phyloP scores from a whole-genome alignment of 2,113 vertebrate genomes.

The Nothoprocta perdicaria region DNA sequence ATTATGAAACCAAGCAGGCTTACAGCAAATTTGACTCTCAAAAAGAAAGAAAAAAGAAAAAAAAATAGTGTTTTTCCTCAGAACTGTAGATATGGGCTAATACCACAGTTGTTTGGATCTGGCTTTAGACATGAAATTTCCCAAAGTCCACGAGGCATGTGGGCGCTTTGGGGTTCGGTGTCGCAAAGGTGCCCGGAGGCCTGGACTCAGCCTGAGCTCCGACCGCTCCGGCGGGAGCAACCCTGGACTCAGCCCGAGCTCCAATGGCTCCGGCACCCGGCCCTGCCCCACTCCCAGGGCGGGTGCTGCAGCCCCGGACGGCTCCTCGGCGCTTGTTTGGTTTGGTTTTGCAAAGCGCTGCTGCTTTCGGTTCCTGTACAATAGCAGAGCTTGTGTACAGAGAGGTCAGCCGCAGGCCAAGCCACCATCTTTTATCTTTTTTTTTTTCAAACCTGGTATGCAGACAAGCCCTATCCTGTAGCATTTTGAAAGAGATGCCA shows the following conservation, averaged over 20 bases:
- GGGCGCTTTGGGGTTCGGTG: rapidly evolving
- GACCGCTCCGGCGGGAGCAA: rapidly evolving
- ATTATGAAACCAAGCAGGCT: conserved; percentile 48
- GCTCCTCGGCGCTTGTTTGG: conserved; percentile 52
- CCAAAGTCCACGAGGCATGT: rapidly evolving
- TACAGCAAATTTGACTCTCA: neutral
- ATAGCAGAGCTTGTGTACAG: conserved; percentile 53
- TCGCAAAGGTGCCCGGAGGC: rapidly evolving
- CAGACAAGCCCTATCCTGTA: conserved; percentile 39
- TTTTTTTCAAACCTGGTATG: conserved; percentile 18
- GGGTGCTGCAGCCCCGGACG: neutral
- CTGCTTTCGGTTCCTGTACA: conserved; percentile 69
- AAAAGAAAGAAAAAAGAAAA: neutral
- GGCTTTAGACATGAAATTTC: neutral
- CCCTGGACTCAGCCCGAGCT: rapidly evolving
- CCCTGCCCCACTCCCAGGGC: neutral
- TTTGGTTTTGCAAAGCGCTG: conserved; percentile 66
- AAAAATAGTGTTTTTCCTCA: neutral
- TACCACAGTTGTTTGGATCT: neutral
- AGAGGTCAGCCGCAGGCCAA: conserved; percentile 70
- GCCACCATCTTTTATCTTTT: conserved; percentile 42
- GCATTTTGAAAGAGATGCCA: conserved; percentile 13
- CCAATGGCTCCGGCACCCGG: rapidly evolving
- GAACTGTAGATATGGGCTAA: neutral
- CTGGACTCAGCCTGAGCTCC: rapidly evolving